Conservation (phyloP, 2,797 vertebrate genomes). For the Xerus rutilus region DNA sequence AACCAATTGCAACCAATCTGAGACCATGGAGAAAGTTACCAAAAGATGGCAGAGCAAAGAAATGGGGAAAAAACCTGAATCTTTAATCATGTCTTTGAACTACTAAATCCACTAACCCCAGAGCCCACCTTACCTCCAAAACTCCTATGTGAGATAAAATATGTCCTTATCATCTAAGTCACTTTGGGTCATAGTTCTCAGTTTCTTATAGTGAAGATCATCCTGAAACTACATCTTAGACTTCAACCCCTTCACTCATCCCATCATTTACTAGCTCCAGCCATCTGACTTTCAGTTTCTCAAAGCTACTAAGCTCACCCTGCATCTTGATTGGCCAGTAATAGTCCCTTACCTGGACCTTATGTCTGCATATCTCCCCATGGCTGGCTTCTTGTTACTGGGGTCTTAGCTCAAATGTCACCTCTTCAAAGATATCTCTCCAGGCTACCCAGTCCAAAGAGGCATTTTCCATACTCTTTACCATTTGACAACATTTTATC, state of each 20-base stretch:
- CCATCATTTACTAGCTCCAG: neutral
- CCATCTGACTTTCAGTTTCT: neutral
- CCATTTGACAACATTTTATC: neutral
- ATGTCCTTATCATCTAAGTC: neutral
- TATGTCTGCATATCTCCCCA: neutral
- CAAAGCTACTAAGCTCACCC: neutral
- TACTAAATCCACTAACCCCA: neutral
- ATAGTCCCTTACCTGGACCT: neutral
- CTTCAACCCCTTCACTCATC: neutral
- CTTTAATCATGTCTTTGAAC: neutral
- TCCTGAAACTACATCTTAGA: neutral
- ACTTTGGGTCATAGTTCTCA: neutral
- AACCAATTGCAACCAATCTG: neutral
- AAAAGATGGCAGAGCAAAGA: neutral
- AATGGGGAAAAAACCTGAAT: too few species aligned
- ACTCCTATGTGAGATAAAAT: neutral
- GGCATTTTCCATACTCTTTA: neutral
- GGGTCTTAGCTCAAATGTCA: too few species aligned
- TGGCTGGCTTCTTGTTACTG: neutral
- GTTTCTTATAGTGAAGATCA: neutral
- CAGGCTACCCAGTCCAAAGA: neutral
- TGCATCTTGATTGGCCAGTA: neutral
- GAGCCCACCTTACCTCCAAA: neutral
- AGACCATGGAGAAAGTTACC: neutral
- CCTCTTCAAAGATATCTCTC: neutral